These are phyloP conservation scores for Lysandra coridon DNA, from an alignment of 2,888 invertebrate species.

Conservation along the genomic window DNA sequence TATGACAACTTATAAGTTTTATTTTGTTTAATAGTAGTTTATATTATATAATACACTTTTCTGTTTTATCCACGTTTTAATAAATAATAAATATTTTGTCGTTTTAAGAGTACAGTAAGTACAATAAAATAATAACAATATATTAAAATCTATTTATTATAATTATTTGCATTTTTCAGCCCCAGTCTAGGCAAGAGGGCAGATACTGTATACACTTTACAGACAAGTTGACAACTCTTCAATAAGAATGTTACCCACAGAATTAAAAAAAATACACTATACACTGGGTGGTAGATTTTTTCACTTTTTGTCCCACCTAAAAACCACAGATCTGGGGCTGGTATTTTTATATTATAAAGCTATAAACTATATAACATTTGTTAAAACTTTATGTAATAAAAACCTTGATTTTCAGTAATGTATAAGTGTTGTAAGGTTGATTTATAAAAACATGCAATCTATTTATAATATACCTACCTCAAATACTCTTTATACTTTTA, in stretches of 20 bases:
- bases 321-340: too few relatives aligned
- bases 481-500: conserved; percentile 43
- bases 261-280: too few relatives aligned
- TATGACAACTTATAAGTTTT: background rate
- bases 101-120: background rate
- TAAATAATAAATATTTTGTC: background rate
- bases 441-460: background rate
- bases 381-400: background rate
- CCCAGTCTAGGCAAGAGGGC: too few relatives aligned
- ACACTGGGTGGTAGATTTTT: too few relatives aligned
- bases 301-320: too few relatives aligned
- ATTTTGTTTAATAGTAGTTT: background rate
- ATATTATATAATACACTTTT: too few relatives aligned
- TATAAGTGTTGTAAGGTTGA: background rate
- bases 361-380: too few relatives aligned
- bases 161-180: background rate
- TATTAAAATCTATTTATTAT: background rate
- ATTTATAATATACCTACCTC: background rate
- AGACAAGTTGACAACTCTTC: too few relatives aligned
- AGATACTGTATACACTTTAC: too few relatives aligned
- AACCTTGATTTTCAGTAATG: background rate
- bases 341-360: too few relatives aligned
- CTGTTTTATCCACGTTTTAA: background rate
- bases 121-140: background rate
- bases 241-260: too few relatives aligned